phyloP scores from a whole-genome alignment of 2,888 invertebrate genomes.

The Erebia epiphron region DNA sequence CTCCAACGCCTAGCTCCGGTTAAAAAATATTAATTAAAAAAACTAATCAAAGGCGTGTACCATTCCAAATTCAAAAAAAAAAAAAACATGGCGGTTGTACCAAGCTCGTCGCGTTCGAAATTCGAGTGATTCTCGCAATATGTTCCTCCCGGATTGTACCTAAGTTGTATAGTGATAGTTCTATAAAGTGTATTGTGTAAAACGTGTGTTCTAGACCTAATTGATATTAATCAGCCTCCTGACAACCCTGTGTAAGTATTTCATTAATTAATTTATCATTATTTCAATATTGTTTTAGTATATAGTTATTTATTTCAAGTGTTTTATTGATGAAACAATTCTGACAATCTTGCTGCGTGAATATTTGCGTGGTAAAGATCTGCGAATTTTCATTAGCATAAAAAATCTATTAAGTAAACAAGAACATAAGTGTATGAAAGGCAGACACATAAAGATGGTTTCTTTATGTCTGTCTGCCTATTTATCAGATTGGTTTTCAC shows the following conservation, averaged over 20 bases:
- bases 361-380: too few relatives aligned
- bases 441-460: too few relatives aligned
- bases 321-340: too few relatives aligned
- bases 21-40: constrained; percentile 41
- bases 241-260: constrained; percentile 54
- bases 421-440: too few relatives aligned
- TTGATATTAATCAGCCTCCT: constrained; percentile 51
- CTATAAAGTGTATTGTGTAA: constrained; percentile 43
- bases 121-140: constrained; percentile 31
- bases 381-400: too few relatives aligned
- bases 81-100: constrained; percentile 38
- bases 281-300: neutral
- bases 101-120: constrained; percentile 21
- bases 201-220: constrained; percentile 45
- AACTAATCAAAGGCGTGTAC: constrained; percentile 40
- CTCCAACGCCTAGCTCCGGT: constrained; percentile 37
- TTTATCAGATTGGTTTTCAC: too few relatives aligned
- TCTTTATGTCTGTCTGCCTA: too few relatives aligned
- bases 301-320: neutral
- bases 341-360: too few relatives aligned
- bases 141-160: constrained; percentile 37
- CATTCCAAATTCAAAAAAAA: constrained; percentile 31
- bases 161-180: constrained; percentile 41
- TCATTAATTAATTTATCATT: constrained; percentile 12
- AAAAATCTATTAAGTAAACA: too few relatives aligned